A percentile compares a stretch with the other conserved stretches of the same genome.
Conservation (phyloP, 2,797 vertebrate species). For the Hydrocynus forskahlii region DNA sequence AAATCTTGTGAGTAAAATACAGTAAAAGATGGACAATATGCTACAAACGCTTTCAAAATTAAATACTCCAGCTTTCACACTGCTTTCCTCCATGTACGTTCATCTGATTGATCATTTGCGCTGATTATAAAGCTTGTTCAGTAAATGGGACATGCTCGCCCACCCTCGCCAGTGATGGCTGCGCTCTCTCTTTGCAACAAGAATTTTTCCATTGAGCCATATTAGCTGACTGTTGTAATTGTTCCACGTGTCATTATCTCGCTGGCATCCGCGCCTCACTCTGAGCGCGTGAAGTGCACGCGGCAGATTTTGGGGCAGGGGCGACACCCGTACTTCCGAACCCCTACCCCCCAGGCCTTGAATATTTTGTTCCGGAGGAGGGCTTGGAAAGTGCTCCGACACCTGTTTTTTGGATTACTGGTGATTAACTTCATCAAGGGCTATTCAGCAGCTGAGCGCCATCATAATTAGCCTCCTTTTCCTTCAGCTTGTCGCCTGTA, state of each 20-base stretch:
- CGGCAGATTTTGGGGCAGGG: slow-evolving; percentile 11
- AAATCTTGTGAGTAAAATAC: neutral
- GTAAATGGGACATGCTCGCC: slow-evolving; percentile 48
- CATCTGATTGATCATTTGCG: slow-evolving; percentile 65
- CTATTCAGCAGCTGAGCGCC: slow-evolving; percentile 81
- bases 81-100: slow-evolving; percentile 36
- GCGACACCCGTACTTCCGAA: slow-evolving; percentile 45
- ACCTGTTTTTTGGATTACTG: slow-evolving; percentile 81
- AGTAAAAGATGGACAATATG: too few species aligned
- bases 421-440: slow-evolving; percentile 84
- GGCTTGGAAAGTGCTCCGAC: slow-evolving; percentile 69
- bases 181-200: slow-evolving; percentile 25
- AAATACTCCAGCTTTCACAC: neutral
- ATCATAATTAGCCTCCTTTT: slow-evolving; percentile 84
- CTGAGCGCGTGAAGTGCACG: neutral
- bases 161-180: neutral
- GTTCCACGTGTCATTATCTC: slow-evolving; percentile 45
- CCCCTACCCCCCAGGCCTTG: slow-evolving; percentile 48
- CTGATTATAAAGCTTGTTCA: slow-evolving; percentile 58
- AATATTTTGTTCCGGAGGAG: slow-evolving; percentile 75
- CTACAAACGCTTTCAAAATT: neutral
- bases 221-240: slow-evolving; percentile 40
- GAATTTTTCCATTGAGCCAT: slow-evolving; percentile 38
- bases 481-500: slow-evolving; percentile 79
- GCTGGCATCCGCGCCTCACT: slow-evolving; percentile 16